Base-by-base conservation (phyloP, 35 echinoderm and acorn worm species). In the Diadema setosum region DNA sequence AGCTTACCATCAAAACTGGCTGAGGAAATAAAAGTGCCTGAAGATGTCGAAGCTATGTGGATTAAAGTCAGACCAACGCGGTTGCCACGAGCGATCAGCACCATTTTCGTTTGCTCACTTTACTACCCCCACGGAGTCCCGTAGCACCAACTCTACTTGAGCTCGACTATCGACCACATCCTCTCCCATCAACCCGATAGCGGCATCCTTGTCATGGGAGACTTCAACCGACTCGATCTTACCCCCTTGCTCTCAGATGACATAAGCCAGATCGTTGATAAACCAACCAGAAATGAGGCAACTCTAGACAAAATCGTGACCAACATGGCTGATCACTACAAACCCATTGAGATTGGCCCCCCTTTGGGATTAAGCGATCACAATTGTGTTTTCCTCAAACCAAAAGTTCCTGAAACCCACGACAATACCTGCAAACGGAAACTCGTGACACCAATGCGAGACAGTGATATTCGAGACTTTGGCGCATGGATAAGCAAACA, bases 21-120 rank as follows among this genome's bases (percentile, higher is more conserved):
- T 24, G 9, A 12, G 27, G 12, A 11, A 60, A 37, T 89, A 44
- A 23, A 56, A 5, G 82, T 84, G 7, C 70, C 87, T 18, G 74
- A 89, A 36, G n/a, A 81, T 41, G 32, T 81, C 49, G 74, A 89
- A 81, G 73, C 70, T 37, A 23, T 67, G 27, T 88, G 86, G 86
- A 58, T 88, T 39, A 45, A 88, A 42, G 36, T 88, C 23, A 76
- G 70, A 55, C 40, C 49, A 36, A 45, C 86, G 27, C 75, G 70
- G 37, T 27, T 46, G 17, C 86, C 67, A 55, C 26, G 45, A 57
- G 7, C 52, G 6, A 57, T 76, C 45, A 33, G 29, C 23, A 78
- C 65, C 57, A 25, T 88, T 35, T 18, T 81, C 45, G 55, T 81
- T 11, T 81, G 73, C 61, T 46, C 81, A 5, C 36, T 76, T n/a